Conservation (phyloP, 2,113 vertebrate species). For the Paracanthobrama guichenoti region DNA sequence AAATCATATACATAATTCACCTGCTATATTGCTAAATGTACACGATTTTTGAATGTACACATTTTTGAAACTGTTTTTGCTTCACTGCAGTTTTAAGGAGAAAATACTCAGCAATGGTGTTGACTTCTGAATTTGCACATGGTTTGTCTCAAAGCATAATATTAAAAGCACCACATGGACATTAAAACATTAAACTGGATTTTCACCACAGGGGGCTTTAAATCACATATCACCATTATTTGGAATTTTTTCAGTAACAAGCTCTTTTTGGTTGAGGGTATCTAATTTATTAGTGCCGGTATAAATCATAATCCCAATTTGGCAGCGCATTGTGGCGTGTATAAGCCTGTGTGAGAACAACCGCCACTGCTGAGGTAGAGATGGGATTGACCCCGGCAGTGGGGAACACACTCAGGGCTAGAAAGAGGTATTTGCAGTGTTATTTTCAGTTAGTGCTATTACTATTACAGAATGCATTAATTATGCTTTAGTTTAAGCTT, state of each 20-base stretch:
- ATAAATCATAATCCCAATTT: constrained; percentile 18
- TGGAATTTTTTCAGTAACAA: neutral
- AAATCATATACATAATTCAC: too few relatives aligned
- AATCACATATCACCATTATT: neutral
- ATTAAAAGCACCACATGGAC: too few relatives aligned
- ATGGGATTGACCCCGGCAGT: neutral
- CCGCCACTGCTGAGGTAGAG: neutral
- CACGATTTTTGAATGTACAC: too few relatives aligned
- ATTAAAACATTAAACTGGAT: too few relatives aligned
- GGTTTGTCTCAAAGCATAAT: too few relatives aligned
- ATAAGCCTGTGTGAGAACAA: constrained; percentile 17
- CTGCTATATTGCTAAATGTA: too few relatives aligned
- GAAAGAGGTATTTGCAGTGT: neutral
- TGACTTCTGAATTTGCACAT: too few relatives aligned
- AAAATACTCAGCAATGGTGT: too few relatives aligned
- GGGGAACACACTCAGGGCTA: neutral
- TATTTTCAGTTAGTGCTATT: neutral
- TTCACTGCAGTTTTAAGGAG: too few relatives aligned
- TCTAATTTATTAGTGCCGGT: constrained; percentile 4
- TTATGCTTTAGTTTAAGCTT: neutral
- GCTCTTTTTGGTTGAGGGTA: neutral
- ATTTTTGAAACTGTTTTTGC: too few relatives aligned
- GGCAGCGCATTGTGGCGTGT: neutral
- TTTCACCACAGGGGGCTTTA: too few relatives aligned
- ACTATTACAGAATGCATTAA: neutral